Base-by-base conservation (phyloP, 92 coral and sea anemone genomes). In the Parazoanthus swiftii region DNA sequence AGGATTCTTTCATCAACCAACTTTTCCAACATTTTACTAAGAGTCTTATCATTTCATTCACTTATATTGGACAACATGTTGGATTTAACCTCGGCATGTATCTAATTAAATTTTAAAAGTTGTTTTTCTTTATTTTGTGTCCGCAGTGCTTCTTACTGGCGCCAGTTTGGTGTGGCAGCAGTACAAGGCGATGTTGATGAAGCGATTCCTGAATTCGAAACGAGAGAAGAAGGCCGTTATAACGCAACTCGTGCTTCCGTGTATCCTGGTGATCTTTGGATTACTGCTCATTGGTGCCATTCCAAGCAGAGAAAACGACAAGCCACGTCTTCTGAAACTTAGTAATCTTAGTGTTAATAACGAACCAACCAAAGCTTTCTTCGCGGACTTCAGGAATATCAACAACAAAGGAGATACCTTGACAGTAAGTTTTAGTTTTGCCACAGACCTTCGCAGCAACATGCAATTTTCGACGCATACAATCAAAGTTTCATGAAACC, bases 121-220 rank as follows among this genome's bases (percentile, higher is more conserved):
- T 44, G 35, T 76, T n/a, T 25, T 68, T 89, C 16, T 80, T 38
- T 63, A 23, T 29, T 63, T 88, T 38, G 35, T 50, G 50, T 48
- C 67, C 82, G 42, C 84, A 97, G 99, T 84, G 75, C 92, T 95
- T 39, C 89, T 90, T 51, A 95, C 91, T 8, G 99, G 99, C 8
- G 15, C 92, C 11, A 67, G 86, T 0, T 87, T 95, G 85, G 89
- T 94, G 85, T 89, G 94, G 92, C 98, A 97, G 71, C 99, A 97
- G 77, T 97, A 92, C 96, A 95, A 95, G 76, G 99, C 98, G 14
- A 97, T 97, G 98, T 91, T 95, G 43, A 77, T 94, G 81, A 97
- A 97, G 89, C 85, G 99, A 76, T 88, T 95, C 80, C 86, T 97
- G 38, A 94, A 97, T 92, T 97, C 99, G 81, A 92, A 92, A 74